Evolutionary conservation across 2,888 invertebrate genomes (phyloP).

Genomic region (Litoditis marina): DNA sequence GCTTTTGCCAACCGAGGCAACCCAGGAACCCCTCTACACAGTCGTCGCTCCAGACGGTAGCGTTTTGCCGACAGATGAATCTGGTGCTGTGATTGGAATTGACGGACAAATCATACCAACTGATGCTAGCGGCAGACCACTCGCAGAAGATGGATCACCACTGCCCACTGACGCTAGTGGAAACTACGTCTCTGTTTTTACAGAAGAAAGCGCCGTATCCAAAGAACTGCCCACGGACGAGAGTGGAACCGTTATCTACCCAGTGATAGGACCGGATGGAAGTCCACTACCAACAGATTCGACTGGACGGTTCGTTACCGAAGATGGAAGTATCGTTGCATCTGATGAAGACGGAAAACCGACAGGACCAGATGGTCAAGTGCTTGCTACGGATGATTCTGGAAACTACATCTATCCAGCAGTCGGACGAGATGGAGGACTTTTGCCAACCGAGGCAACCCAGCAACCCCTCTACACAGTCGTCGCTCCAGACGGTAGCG

Average conservation of each 20-base stretch:
- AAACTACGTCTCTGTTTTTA: conserved; percentile 12
- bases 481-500: conserved; percentile 22
- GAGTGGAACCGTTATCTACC: conserved; percentile 21
- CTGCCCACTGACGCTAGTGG: conserved; percentile 6
- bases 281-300: conserved; percentile 17
- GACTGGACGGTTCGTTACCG: conserved; percentile 6
- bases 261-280: conserved; percentile 17
- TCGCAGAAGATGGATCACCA: conserved; percentile 5
- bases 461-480: conserved; percentile 21
- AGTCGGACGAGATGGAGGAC: conserved; percentile 23
- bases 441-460: conserved; percentile 19
- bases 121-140: neutral
- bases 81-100: conserved; percentile 30
- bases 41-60: conserved; percentile 23
- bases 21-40: conserved; percentile 32
- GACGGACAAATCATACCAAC: conserved; percentile 31
- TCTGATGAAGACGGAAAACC: conserved; percentile 36
- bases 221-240: conserved; percentile 25
- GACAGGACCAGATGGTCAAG: conserved; percentile 20
- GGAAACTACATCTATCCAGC: conserved; percentile 17
- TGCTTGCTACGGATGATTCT: conserved; percentile 21
- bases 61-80: conserved; percentile 10
- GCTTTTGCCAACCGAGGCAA: conserved; percentile 22
- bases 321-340: conserved; percentile 18
- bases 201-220: conserved; percentile 20